Percentiles rank a stretch among this genome's conserved stretches.
Evolutionary conservation across 2,113 vertebrate genomes (phyloP).

Genomic region (Urocitellus parryii): DNA sequence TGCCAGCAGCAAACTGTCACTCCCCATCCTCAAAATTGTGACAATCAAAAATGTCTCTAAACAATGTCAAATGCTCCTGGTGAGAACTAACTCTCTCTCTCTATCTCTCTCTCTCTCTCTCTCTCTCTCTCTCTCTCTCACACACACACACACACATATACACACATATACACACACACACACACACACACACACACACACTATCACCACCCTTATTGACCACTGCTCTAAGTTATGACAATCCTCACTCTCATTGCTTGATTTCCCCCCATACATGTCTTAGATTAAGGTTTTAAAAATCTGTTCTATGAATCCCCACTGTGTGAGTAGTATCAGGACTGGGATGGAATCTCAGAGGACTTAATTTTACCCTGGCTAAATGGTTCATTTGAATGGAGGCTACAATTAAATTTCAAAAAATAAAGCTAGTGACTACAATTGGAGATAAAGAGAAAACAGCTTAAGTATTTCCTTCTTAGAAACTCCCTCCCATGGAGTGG

Average conservation of each 20-base stretch:
- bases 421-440: not conserved
- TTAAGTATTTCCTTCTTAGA: slow-evolving; percentile 20
- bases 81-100: not conserved
- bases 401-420: slow-evolving; percentile 19
- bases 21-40: not conserved
- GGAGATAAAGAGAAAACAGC: not conserved
- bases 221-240: not conserved
- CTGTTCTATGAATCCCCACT: not conserved
- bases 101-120: too few relatives aligned
- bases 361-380: not conserved
- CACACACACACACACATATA: not conserved
- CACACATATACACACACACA: not conserved
- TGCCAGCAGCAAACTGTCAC: not conserved
- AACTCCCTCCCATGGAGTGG: not conserved
- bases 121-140: too few relatives aligned
- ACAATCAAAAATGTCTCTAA: not conserved
- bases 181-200: not conserved
- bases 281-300: not conserved
- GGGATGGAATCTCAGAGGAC: not conserved
- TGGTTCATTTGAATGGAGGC: not conserved
- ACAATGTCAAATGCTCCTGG: not conserved
- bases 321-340: not conserved
- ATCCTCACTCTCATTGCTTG: not conserved
- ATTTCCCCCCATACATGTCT: too few relatives aligned
- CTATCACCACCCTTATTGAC: not conserved